Conservation (phyloP, 2,113 vertebrate species). For the Hemiprocne comata region DNA sequence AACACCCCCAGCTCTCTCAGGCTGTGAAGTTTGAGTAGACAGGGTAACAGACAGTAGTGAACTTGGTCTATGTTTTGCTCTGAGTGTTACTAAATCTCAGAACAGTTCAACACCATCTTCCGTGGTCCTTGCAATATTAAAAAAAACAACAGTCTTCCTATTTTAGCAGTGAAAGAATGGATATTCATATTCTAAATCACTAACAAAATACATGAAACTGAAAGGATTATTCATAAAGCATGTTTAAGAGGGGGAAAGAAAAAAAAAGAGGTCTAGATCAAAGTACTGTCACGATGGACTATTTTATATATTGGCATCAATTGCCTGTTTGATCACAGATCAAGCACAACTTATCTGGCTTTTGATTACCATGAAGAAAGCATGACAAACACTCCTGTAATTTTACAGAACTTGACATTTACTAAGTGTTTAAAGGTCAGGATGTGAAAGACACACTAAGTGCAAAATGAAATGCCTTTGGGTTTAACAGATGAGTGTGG, state of each 20-base stretch:
- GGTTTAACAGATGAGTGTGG: constrained; percentile 12
- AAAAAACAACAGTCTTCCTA: not conserved
- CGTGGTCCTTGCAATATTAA: not conserved
- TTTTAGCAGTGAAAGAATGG: not conserved
- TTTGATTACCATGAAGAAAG: constrained; percentile 21
- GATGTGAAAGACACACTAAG: constrained; percentile 26
- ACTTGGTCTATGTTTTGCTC: not conserved
- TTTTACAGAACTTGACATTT: constrained; percentile 31
- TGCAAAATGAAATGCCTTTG: constrained; percentile 22
- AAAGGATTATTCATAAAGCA: not conserved
- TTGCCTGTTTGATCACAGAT: constrained; percentile 38
- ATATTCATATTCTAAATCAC: not conserved
- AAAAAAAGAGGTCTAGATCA: not conserved
- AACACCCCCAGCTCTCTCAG: too few species aligned
- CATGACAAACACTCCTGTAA: not conserved
- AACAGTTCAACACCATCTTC: not conserved
- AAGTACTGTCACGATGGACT: not conserved
- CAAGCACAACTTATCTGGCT: constrained; percentile 8
- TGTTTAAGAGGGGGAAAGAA: not conserved
- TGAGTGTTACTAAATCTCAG: not conserved
- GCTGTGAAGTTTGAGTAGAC: not conserved
- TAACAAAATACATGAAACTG: not conserved
- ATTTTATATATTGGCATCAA: not conserved
- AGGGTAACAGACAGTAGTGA: not conserved
- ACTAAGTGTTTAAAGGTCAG: constrained; percentile 34